Conservation (phyloP, 1,140 invertebrate species). For the Drosophila bocki region DNA sequence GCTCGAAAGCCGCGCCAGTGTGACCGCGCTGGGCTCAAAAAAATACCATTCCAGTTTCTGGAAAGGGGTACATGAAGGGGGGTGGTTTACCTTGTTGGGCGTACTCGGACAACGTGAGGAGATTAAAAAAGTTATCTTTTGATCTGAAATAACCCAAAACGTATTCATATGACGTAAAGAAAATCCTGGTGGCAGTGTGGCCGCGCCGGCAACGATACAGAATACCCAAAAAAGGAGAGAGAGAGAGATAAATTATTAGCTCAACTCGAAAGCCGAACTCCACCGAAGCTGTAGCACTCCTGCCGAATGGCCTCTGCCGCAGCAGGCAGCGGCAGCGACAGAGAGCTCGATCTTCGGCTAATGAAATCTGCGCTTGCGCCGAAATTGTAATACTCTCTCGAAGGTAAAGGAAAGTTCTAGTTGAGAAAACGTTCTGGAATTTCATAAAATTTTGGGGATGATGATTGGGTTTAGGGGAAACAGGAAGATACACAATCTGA, state of each 20-base stretch:
- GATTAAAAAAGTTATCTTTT: too few relatives aligned
- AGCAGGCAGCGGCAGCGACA: conserved; percentile 7
- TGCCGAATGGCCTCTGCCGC: conserved; percentile 1
- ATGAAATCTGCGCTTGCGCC: conserved; percentile 1
- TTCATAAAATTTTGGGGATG: not conserved
- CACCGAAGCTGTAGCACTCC: not conserved
- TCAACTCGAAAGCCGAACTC: not conserved
- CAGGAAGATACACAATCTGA: too few relatives aligned
- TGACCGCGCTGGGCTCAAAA: conserved; percentile 1
- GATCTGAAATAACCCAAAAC: too few relatives aligned
- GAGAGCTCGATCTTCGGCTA: not conserved
- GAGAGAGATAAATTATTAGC: not conserved
- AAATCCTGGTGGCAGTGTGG: not conserved
- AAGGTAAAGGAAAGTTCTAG: conserved; percentile 2
- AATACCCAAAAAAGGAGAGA: not conserved
- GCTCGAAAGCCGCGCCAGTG: conserved; percentile 51
- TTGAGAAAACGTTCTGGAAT: not conserved
- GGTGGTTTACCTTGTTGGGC: not conserved
- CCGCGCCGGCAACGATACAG: not conserved
- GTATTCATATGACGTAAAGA: not conserved
- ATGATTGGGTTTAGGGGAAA: too few relatives aligned
- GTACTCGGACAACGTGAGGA: too few relatives aligned
- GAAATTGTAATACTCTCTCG: conserved; percentile 2
- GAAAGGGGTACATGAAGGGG: not conserved
- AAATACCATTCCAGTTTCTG: not conserved